phyloP scores from a whole-genome alignment of 2,113 vertebrate species.

The Phoenicopterus ruber region DNA sequence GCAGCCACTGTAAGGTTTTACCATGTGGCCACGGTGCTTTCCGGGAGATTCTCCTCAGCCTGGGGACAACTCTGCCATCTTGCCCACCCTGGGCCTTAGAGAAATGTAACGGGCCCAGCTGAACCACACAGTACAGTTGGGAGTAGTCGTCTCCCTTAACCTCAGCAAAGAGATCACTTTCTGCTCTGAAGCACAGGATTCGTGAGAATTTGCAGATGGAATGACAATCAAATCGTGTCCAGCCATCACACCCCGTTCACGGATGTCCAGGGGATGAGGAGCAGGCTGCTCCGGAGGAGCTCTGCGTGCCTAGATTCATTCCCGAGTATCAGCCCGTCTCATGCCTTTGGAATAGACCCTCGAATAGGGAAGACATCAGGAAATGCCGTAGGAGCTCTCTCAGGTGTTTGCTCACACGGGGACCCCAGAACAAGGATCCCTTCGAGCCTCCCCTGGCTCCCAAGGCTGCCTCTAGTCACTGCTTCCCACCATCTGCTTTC shows the following conservation, averaged over 20 bases:
- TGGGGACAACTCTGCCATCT: not conserved
- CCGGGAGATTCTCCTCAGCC: not conserved
- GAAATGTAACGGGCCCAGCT: not conserved
- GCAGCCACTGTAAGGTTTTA: not conserved
- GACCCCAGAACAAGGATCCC: not conserved
- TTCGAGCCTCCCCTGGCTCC: not conserved
- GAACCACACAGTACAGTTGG: fast-evolving
- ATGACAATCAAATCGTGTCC: not conserved
- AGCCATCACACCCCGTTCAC: not conserved
- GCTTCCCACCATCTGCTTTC: not conserved
- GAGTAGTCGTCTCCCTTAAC: not conserved
- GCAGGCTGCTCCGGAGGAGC: not conserved
- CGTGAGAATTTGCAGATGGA: not conserved
- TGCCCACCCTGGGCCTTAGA: not conserved
- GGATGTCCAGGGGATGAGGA: not conserved
- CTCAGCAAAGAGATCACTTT: not conserved
- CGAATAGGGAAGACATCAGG: not conserved
- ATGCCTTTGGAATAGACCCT: not conserved
- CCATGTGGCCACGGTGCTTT: not conserved
- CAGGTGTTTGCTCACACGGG: not conserved
- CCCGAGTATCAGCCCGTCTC: not conserved
- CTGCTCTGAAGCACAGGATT: not conserved
- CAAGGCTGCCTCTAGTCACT: not conserved
- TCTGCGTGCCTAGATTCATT: not conserved
- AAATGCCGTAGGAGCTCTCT: not conserved